Evolutionary conservation across 2,113 vertebrate species (phyloP).

Genomic region (Lynx canadensis): DNA sequence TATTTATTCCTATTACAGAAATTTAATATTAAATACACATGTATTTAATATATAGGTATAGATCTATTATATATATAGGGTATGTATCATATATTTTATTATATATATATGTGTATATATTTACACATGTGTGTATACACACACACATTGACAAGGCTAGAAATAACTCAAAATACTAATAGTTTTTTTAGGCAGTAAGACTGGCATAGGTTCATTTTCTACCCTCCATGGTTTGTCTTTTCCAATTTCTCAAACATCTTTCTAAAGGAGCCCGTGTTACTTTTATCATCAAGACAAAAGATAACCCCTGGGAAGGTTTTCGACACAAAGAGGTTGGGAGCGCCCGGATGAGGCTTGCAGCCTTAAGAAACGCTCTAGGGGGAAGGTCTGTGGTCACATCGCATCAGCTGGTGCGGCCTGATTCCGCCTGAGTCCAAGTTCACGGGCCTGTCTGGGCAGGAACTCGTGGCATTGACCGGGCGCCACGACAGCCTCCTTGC

Average conservation of each 20-base stretch:
- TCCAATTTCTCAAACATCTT: neutral
- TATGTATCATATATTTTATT: neutral
- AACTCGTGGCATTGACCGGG: neutral
- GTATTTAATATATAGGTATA: neutral
- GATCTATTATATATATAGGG: neutral
- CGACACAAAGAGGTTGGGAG: neutral
- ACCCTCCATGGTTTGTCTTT: neutral
- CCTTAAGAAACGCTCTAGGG: neutral
- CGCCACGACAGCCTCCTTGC: fast-evolving
- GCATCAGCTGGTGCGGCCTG: neutral
- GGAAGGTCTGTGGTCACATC: neutral
- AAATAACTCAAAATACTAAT: neutral
- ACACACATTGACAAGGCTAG: neutral
- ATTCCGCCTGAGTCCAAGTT: neutral
- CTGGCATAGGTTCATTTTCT: neutral
- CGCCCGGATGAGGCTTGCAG: fast-evolving
- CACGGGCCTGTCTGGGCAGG: neutral
- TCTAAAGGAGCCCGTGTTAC: neutral
- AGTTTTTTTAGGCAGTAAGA: neutral
- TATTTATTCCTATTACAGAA: neutral
- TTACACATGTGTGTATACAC: fast-evolving
- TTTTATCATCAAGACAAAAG: neutral
- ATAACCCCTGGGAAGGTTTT: neutral
- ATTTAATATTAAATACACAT: neutral
- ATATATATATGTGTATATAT: neutral